Conservation (phyloP, 2,113 vertebrate species). For the Colossoma macropomum region DNA sequence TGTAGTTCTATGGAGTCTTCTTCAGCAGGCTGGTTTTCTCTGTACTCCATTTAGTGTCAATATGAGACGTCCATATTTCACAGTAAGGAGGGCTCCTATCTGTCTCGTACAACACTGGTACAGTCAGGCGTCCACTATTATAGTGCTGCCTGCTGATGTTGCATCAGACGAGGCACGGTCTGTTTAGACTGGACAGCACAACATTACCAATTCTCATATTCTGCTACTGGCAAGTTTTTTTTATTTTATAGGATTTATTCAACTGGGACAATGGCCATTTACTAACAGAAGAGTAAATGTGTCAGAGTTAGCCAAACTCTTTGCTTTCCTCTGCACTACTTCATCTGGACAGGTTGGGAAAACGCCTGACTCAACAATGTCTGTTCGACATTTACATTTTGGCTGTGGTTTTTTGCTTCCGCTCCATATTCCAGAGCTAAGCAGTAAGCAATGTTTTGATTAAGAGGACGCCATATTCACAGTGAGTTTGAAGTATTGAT, state of each 20-base stretch:
- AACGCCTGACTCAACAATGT: background rate
- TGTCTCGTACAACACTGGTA: background rate
- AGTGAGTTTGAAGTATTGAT: slow-evolving; percentile 22
- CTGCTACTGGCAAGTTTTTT: background rate
- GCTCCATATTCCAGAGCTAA: background rate
- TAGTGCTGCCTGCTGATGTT: background rate
- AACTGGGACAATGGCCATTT: background rate
- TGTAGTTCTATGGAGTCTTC: slow-evolving; percentile 23
- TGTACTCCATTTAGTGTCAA: background rate
- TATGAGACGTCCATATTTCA: slow-evolving; percentile 14
- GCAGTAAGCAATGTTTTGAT: background rate
- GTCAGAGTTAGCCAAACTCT: background rate
- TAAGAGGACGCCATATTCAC: slow-evolving; percentile 19
- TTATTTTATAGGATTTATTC: background rate
- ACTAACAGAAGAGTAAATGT: background rate
- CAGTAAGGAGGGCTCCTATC: background rate
- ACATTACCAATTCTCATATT: background rate
- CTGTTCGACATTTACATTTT: background rate
- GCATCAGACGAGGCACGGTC: background rate
- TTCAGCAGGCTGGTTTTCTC: background rate
- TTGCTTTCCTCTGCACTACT: background rate
- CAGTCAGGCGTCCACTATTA: background rate
- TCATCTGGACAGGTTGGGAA: background rate
- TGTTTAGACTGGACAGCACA: background rate
- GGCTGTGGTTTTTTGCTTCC: background rate